These are phyloP conservation scores for Apis laboriosa DNA, from an alignment of 1,140 invertebrate species.

Conservation along the genomic window DNA sequence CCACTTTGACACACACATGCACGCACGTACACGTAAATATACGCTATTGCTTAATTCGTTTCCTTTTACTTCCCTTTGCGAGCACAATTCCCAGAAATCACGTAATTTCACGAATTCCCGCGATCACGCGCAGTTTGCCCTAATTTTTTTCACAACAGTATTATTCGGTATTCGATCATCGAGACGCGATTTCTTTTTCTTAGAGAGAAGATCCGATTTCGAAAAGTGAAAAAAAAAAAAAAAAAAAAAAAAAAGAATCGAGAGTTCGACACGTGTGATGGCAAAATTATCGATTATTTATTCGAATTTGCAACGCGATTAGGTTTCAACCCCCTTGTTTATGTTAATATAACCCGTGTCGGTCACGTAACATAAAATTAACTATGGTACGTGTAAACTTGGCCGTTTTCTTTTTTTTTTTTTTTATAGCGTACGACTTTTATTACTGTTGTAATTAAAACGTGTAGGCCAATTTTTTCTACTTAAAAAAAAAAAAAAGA, in stretches of 20 bases:
- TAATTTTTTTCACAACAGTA: neutral
- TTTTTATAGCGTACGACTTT: neutral
- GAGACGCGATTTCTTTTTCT: neutral
- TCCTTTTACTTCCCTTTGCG: neutral
- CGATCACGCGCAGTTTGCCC: neutral
- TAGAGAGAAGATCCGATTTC: neutral
- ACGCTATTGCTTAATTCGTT: constrained; percentile 8
- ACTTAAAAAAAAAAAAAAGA: neutral
- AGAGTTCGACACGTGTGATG: neutral
- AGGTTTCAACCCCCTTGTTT: constrained; percentile 12
- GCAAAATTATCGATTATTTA: constrained; percentile 25
- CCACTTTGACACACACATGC: neutral
- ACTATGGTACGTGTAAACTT: neutral
- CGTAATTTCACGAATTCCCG: neutral
- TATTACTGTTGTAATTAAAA: too few species aligned
- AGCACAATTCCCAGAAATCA: neutral
- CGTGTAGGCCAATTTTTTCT: neutral
- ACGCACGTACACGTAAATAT: neutral
- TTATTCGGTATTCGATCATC: too few species aligned
- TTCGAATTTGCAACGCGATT: constrained; percentile 27
- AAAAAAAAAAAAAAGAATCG: too few species aligned
- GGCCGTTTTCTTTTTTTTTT: neutral
- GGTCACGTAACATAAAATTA: constrained; percentile 20
- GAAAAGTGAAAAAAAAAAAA: neutral
- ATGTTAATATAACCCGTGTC: constrained; percentile 13